phyloP scores from a whole-genome alignment of 2,797 vertebrate species.

The Anguilla anguilla region DNA sequence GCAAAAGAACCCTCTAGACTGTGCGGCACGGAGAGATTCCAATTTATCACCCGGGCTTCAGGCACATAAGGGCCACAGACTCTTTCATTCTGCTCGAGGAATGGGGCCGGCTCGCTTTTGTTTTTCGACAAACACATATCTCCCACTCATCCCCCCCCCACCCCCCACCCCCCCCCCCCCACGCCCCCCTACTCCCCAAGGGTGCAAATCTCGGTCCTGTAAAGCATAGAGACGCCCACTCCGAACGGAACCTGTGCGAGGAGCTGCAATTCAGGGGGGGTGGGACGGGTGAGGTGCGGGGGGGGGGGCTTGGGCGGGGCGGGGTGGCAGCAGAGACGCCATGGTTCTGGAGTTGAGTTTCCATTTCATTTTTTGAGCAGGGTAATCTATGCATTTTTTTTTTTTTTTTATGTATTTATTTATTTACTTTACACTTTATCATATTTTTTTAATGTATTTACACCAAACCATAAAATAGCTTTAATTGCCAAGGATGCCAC shows the following conservation, averaged over 20 bases:
- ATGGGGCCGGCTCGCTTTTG: constrained; percentile 30
- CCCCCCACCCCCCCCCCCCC: constrained; percentile 24
- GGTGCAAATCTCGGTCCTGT: constrained; percentile 22
- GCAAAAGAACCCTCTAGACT: constrained; percentile 37
- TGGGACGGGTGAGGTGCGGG: no score
- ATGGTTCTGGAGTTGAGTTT: neutral
- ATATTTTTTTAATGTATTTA: neutral
- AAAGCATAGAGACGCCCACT: neutral
- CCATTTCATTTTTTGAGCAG: neutral
- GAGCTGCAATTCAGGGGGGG: neutral
- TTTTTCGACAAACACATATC: constrained; percentile 29
- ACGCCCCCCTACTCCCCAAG: neutral
- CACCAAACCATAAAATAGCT: neutral
- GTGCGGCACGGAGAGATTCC: constrained; percentile 23
- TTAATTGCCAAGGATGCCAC: neutral
- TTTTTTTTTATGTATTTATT: neutral
- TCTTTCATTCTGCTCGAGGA: constrained; percentile 48
- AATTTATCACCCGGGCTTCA: constrained; percentile 22
- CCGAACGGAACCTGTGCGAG: neutral
- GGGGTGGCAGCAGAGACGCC: neutral
- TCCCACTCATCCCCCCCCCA: constrained; percentile 4
- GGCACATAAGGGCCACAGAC: neutral
- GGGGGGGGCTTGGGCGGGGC: no score
- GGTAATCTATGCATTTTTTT: neutral
- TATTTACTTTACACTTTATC: neutral